Percentiles rank a stretch among this genome's conserved stretches.
phyloP scores from a whole-genome alignment of 2,113 vertebrate genomes.

The Notarius lentiginosus region DNA sequence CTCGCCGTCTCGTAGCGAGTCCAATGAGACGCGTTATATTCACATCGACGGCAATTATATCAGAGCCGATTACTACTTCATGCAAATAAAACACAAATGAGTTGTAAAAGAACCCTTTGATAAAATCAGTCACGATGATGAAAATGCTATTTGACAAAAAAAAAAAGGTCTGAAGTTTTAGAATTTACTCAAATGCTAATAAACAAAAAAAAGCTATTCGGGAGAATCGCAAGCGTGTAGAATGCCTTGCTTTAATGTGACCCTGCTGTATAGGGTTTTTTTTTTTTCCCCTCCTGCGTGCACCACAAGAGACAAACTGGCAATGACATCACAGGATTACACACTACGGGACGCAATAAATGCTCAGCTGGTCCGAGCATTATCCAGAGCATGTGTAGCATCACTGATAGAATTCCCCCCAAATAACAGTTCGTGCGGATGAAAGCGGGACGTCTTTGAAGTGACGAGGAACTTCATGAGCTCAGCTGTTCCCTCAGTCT shows the following conservation, averaged over 20 bases:
- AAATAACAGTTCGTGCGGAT: constrained; percentile 44
- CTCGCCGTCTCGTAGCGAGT: neutral
- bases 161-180: neutral
- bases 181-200: neutral
- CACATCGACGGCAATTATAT: neutral
- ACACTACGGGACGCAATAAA: constrained; percentile 4
- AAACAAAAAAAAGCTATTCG: neutral
- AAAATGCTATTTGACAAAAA: neutral
- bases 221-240: neutral
- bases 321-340: constrained; percentile 14
- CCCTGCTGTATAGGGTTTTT: neutral
- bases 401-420: constrained; percentile 25
- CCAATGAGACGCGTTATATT: neutral
- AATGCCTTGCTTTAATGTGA: neutral
- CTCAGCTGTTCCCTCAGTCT: constrained; percentile 65
- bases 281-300: neutral
- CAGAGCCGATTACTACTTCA: neutral
- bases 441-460: constrained; percentile 66
- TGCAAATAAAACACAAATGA: neutral
- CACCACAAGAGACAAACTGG: neutral
- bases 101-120: no score
- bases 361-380: constrained; percentile 31
- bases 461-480: constrained; percentile 59
- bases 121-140: neutral
- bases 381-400: constrained; percentile 7